A percentile compares a stretch with the other conserved stretches of the same genome.
Conservation (phyloP, 2,888 invertebrate genomes). For the Amiota mariae region DNA sequence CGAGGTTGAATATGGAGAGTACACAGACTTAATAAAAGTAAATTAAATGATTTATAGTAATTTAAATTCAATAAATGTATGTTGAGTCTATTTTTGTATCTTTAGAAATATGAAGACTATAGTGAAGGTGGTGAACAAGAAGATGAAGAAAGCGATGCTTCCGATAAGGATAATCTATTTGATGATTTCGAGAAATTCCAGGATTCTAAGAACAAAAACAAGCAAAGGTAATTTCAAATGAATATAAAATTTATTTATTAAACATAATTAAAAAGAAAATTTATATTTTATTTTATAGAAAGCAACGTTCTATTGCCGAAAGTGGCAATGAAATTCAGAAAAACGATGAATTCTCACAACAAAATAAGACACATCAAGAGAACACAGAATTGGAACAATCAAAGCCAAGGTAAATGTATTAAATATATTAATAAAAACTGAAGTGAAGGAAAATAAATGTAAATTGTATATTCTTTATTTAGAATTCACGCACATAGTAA, state of each 20-base stretch:
- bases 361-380: constrained; percentile 49
- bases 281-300: constrained; percentile 49
- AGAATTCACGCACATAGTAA: background rate
- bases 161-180: constrained; percentile 63
- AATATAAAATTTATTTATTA: background rate
- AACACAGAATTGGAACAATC: background rate
- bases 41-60: too few relatives aligned
- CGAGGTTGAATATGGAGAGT: constrained; percentile 47
- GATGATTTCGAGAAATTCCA: constrained; percentile 64
- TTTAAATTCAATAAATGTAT: constrained; percentile 30
- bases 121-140: constrained; percentile 38
- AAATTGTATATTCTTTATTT: constrained; percentile 28
- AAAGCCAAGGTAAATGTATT: constrained; percentile 40
- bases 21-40: constrained; percentile 48
- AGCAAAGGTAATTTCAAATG: constrained; percentile 51
- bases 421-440: too few relatives aligned
- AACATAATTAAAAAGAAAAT: constrained; percentile 29
- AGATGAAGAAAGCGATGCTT: constrained; percentile 43
- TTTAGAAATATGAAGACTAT: constrained; percentile 35
- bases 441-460: constrained; percentile 22
- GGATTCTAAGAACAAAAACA: constrained; percentile 54
- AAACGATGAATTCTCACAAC: constrained; percentile 58
- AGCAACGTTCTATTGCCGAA: constrained; percentile 70
- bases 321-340: constrained; percentile 67
- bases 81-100: background rate